Base-by-base conservation (phyloP, 2,888 invertebrate genomes). In the Platynereis dumerilii region DNA sequence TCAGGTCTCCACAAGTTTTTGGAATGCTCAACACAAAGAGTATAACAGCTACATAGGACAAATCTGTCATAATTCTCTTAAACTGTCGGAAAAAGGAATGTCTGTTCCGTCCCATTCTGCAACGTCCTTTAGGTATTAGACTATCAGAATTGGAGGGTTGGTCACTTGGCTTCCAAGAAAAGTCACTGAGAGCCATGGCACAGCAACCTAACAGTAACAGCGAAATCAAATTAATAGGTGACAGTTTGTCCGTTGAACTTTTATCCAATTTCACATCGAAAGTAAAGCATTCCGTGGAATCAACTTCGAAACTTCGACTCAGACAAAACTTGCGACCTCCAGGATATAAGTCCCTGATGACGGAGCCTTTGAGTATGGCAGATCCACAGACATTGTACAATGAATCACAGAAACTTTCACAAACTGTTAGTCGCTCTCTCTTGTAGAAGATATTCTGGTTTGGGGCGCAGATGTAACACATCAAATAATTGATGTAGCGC, bases 401-500 rank as follows among this genome's bases (percentile, higher is more conserved):
- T 2, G 72, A 72, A 66, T 84, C 76, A 68, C 84, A 84, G 69
- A 84, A 84, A 29, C 78, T 77, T 60, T 76, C 76, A 68, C 84
- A 84, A 10, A 84, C 83, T 0, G 78, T 80, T 64, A 84, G 69
- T 45, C 78, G 73, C 71, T 84, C 84, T 54, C 75, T 72, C 27
- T 74, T 66, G 71, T 83, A 83, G 70, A 82, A 82, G 3, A 71
- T 64, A 69, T 81, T 78, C 73, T 84, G 83, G 65, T 79, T 75
- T 0, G 84, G 84, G 1, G 82, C 79, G 67, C 84, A 84, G 7
- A 84, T 80, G 67, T 84, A 84, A 66, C 84, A 84, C 83, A 84
- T 84, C 27, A 84, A 74, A 67, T 80, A 82, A 72, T 84, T 84
- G 2, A 83, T 76, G 68, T 82, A 83, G 58, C 75, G 72, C 65